Evolutionary conservation across 2,113 vertebrate species (phyloP), one percentile per base, ranked within the genome.

Genomic region (Myocastor coypus): DNA sequence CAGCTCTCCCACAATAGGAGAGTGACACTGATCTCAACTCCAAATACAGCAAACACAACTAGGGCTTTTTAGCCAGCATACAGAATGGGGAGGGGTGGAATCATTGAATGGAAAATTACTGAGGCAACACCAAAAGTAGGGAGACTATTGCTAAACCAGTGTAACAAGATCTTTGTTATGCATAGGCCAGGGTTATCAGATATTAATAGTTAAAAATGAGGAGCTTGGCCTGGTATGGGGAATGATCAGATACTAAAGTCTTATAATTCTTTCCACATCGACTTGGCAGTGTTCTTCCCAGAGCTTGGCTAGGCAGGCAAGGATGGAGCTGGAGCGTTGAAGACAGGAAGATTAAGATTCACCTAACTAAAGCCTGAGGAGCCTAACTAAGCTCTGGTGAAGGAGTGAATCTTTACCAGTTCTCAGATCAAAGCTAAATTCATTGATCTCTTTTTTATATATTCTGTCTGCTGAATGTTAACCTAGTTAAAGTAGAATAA

Each of bases 381-480:
- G 32, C n/a, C 50, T 63, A 52, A 83, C 19, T 94, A 30, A 87
- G 46, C 17, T 89, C 81, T 90, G 46, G 42, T 94, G 88, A 87
- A 83, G 34, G 64, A 63, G 57, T 83, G 46, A 88, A 7, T 92
- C 30, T 93, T 93, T 91, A 37, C 64, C 71, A 75, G 26, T 42
- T n/a, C 3, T 92, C 42, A 90, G 26, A 82, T 92, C 71, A 57
- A 88, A 95, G 66, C 13, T 92, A n/a, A 96, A 94, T 61, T 91
- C 46, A 89, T 7, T 55, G 30, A n/a, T 87, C 40, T 92, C 40
- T 89, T 93, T 93, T 32, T 84, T 64, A 37, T 34, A 64, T 46
- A 77, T 63, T 95, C 57, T 92, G 59, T 81, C 69, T 89, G 22
- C 28, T 85, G 75, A 87, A 92, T 46, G 46, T 87, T 84, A 95